Evolutionary conservation across 2,888 invertebrate species (phyloP).

Genomic region (Rhaphigaster nebulosa): DNA sequence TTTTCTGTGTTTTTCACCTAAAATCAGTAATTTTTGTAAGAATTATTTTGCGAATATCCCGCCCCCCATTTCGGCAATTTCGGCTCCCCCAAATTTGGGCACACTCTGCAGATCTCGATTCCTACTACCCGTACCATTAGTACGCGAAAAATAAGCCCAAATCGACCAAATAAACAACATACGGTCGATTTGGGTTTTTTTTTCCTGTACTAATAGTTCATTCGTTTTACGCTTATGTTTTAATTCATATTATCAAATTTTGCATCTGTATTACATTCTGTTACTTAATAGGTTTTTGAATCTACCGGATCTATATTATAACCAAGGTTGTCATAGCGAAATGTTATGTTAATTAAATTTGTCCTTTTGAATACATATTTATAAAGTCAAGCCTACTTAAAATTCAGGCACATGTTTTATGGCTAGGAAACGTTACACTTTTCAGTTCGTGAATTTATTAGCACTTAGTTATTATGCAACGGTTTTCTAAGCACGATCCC

Average conservation of each 20-base stretch:
- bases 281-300: not conserved
- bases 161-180: too few relatives aligned
- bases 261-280: not conserved
- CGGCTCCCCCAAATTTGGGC: too few relatives aligned
- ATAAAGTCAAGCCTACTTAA: not conserved
- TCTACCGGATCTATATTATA: not conserved
- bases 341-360: conserved; percentile 44
- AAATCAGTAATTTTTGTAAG: too few relatives aligned
- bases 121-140: too few relatives aligned
- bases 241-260: not conserved
- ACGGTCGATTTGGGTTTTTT: too few relatives aligned
- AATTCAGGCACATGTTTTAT: conserved; percentile 42
- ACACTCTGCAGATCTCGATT: too few relatives aligned
- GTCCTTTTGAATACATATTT: conserved; percentile 32
- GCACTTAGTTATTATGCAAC: not conserved
- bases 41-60: too few relatives aligned
- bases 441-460: conserved; percentile 37
- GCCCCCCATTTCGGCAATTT: too few relatives aligned
- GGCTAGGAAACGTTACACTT: conserved; percentile 30
- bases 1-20: too few relatives aligned
- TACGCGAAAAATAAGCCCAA: too few relatives aligned
- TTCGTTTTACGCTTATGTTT: too few relatives aligned
- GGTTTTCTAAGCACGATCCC: not conserved
- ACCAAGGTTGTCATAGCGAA: not conserved
- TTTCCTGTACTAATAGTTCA: too few relatives aligned